Base-by-base conservation (phyloP, 2,113 vertebrate genomes). In the Cepphus grylle region DNA sequence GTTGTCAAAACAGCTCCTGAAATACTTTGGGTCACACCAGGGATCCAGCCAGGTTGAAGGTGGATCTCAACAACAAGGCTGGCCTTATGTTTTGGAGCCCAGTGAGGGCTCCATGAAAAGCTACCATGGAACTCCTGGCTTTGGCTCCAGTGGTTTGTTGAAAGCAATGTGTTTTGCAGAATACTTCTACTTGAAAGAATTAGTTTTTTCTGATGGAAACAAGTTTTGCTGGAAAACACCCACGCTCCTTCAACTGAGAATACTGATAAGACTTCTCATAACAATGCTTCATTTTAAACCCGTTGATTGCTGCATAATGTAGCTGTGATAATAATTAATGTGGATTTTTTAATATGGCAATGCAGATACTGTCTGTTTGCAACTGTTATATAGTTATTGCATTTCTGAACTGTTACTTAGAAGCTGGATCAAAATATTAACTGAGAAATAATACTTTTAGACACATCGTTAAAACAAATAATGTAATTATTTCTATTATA, bases 201-300 rank as follows among this genome's bases (percentile, higher is more conserved):
- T 36, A 38, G 11, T 63, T 61, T 61, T 80, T 95, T 87, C 66
- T 93, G 70, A 77, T 20, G 11, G 45, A 85, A 89, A 77, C 18
- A n/a, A 50, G 26, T 73, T 92, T 82, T 0, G 0, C 45, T 89
- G 70, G 50, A 86, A 91, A 84, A 88, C 42, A 74, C 56, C 87
- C 58, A 82, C 18, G 1, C 17, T 74, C 16, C 43, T 95, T 69
- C 93, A 58, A n/a, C 50, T 71, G 67, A 88, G 63, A 83, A 88
- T 47, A 82, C 53, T 73, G 79, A 72, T 69, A 72, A 73, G 76
- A 81, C 25, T 69, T 77, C 73, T 89, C 19, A 45, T 23, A 94
- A 89, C 42, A 87, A 62, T 66, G 58, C 53, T 72, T 88, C 36
- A 85, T 80, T 95, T 93, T 87, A 91, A 95, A 95, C 8, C 49